These are phyloP conservation scores for Antheraea mylitta DNA, from an alignment of 1,140 invertebrate genomes.

Conservation along the genomic window DNA sequence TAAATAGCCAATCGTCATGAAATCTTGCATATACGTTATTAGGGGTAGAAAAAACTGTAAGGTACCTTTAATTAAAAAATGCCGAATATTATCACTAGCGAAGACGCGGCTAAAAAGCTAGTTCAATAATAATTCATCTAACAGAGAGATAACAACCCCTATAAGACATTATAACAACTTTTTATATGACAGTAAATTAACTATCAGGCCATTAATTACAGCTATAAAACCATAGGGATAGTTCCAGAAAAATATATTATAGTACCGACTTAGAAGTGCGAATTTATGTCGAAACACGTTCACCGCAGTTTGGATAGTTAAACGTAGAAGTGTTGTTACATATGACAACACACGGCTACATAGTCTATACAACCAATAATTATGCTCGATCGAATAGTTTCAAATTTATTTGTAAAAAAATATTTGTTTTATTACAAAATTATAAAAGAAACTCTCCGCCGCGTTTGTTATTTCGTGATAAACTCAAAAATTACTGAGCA, in stretches of 20 bases:
- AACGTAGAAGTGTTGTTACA: constrained; percentile 15
- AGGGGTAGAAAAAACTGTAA: too few species aligned
- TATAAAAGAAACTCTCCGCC: too few species aligned
- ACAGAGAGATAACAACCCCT: neutral
- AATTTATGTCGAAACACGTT: constrained; percentile 21
- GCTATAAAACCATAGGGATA: neutral
- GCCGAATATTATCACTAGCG: too few species aligned
- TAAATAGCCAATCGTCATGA: too few species aligned
- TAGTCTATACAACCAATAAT: neutral
- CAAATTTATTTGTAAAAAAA: too few species aligned
- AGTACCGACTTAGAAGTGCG: neutral
- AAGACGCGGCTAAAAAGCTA: too few species aligned
- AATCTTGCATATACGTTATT: too few species aligned
- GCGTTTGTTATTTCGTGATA: too few species aligned
- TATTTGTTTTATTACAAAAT: too few species aligned
- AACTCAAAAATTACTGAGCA: too few species aligned
- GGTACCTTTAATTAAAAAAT: too few species aligned
- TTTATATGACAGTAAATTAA: neutral
- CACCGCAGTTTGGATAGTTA: constrained; percentile 17
- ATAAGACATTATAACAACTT: too few species aligned
- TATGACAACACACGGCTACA: constrained; percentile 2
- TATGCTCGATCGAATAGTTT: neutral
- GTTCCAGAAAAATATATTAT: constrained; percentile 11
- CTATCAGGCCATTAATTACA: constrained; percentile 7
- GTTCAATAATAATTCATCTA: neutral